Evolutionary conservation across 92 coral and sea anemone genomes (phyloP).

Genomic region (Epizoanthus scotinus): DNA sequence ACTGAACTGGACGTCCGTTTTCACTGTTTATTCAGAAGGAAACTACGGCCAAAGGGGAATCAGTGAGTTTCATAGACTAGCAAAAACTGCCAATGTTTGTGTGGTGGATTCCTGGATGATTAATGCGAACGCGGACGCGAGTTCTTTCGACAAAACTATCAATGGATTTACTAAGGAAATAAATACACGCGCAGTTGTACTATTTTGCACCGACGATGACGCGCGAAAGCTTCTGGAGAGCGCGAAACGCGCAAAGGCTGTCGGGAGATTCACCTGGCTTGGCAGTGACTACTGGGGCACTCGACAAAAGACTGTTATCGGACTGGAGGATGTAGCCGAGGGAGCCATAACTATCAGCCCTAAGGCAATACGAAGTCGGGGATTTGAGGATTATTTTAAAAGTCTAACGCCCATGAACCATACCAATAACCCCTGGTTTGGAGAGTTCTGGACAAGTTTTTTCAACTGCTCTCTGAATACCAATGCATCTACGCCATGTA

Average conservation of each 20-base stretch:
- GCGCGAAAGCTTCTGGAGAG: slow-evolving; percentile 72
- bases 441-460: slow-evolving; percentile 74
- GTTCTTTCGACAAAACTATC: slow-evolving; percentile 51
- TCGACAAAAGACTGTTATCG: slow-evolving; percentile 62
- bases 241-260: slow-evolving; percentile 56
- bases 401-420: slow-evolving; percentile 58
- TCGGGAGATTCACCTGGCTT: slow-evolving; percentile 69
- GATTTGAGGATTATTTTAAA: slow-evolving; percentile 63
- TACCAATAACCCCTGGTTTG: slow-evolving; percentile 89
- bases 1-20: slow-evolving; percentile 87
- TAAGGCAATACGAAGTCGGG: slow-evolving; percentile 29
- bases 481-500: slow-evolving; percentile 48
- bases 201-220: slow-evolving; percentile 85
- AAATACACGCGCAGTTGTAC: slow-evolving; percentile 72
- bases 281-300: slow-evolving; percentile 98
- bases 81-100: slow-evolving; percentile 77
- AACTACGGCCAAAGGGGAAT: slow-evolving; percentile 93
- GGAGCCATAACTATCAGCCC: slow-evolving; percentile 92
- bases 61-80: slow-evolving; percentile 60
- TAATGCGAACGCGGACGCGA: slow-evolving; percentile 34
- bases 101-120: slow-evolving; percentile 72
- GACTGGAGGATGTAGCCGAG: slow-evolving; percentile 69
- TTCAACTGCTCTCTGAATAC: slow-evolving; percentile 59
- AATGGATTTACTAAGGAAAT: slow-evolving; percentile 46
- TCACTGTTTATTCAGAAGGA: slow-evolving; percentile 88